Evolutionary conservation across 2,113 vertebrate genomes (phyloP), one percentile per base, ranked within the genome.

Genomic region (Circaetus cinerascens): DNA sequence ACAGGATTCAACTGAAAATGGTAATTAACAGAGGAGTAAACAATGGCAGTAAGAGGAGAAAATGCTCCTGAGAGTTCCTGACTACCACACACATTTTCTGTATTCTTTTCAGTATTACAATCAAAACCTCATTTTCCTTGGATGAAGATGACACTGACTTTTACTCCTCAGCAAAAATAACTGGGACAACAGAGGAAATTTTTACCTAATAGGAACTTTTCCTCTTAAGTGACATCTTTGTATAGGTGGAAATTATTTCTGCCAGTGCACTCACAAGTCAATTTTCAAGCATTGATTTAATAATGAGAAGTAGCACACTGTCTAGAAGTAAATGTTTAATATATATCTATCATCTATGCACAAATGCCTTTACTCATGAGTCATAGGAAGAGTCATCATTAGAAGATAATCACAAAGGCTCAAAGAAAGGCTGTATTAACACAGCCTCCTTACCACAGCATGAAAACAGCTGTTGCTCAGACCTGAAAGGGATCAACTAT

Each of bases 221-320:
- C 57, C 55, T 95, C 41, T 76, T 63, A 88, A 91, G 51, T 85
- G 74, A 94, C 82, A 89, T 95, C 48, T 98, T 91, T 91, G 55
- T 74, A 80, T 72, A 95, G 59, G 87, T 94, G 85, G 95, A 94
- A 97, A 97, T 97, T 83, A 96, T 95, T 97, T 93, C 87, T 97
- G 76, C 82, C 77, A 86, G 63, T 75, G 71, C 69, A 78, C 38
- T 93, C 45, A 62, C 55, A 89, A 96, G 79, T 75, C 84, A 85
- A 34, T 89, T 87, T 96, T 77, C 2, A 3, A 90, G 55, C 29
- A 62, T 46, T 93, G 81, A 88, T 96, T 96, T 95, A 92, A 90
- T 95, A 96, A 94, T 91, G 43, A 97, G 82, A 97, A 95, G 82
- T 75, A 96, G 23, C 79, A 90, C 53, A 36, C 34, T 92, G 66